A percentile compares a stretch with the other conserved stretches of the same genome.
Conservation (phyloP, 2,113 vertebrate species). For the Meles meles region DNA sequence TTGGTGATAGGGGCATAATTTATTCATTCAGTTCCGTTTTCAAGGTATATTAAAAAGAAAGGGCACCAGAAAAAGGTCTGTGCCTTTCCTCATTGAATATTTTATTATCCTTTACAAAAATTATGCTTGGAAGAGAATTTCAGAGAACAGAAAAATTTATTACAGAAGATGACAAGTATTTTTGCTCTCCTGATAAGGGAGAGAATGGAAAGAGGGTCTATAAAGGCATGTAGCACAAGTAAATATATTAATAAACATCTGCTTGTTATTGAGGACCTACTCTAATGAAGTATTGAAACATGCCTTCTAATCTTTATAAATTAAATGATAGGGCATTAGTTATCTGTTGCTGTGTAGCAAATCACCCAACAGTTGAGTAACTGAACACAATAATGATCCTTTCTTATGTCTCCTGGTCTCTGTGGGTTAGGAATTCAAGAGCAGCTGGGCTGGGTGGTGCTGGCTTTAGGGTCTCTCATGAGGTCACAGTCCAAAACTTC, state of each 20-base stretch:
- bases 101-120: constrained; percentile 10
- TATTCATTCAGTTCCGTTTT: background rate
- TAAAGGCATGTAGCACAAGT: background rate
- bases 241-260: background rate
- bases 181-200: background rate
- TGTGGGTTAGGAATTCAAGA: background rate
- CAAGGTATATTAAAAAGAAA: background rate
- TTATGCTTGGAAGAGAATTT: background rate
- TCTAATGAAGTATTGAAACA: background rate
- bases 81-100: background rate
- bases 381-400: background rate
- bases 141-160: background rate
- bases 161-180: background rate
- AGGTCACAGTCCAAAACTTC: background rate
- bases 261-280: background rate
- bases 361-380: background rate
- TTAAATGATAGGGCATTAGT: background rate
- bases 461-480: background rate
- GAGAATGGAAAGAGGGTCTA: background rate
- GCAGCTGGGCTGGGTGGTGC: background rate
- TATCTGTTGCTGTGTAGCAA: background rate
- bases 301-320: background rate
- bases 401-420: background rate
- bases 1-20: background rate
- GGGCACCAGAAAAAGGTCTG: background rate